Base-by-base conservation (phyloP, 2,888 invertebrate species). In the Ochropleura plecta region DNA sequence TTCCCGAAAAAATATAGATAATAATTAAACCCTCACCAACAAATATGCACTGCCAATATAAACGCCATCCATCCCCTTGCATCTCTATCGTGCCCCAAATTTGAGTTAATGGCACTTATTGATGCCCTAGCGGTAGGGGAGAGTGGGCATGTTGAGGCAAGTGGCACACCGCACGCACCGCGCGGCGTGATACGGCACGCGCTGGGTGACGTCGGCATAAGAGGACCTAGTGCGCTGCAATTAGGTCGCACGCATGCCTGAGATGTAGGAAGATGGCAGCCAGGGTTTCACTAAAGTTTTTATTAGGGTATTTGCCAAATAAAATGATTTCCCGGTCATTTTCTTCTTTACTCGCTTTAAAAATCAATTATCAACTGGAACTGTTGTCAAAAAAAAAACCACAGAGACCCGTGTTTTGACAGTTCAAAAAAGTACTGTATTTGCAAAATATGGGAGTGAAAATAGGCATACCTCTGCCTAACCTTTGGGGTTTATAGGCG, bases 241-340 rank as follows among this genome's bases (percentile, higher is more conserved):
- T 88, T 83, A 88, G 88, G 86, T 86, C 86, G 79, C 79, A 85
- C 88, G 86, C 87, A 88, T 74, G 68, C 86, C 80, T 14, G 42
- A 42, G 70, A 85, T 70, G 64, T 70, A 40, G 30, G 40, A 70
- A 76, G 18, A 51, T 44, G 16, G 40, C 51, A 49, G 18, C 53
- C 20, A 10, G 12, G 51, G 42, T 57, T 14, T 57, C 14, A 14
- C 30, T 30, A 14, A 57, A 30, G 5, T 30, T 30, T 55, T 0
- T 14, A 3, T 14, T 30, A 30, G 57, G 14, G 14, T 57, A 7
- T 57, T 14, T 57, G 20, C 14, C 6, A 0, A 20, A 20, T 5
- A 14, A n/a, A 55, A 20, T n/a, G n/a, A n/a, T n/a, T n/a, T n/a
- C n/a, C 14, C 7, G 16, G 4, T 57, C 8, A 7, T 8, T 57